Conservation (phyloP, 2,797 vertebrate species). For the Huso huso region DNA sequence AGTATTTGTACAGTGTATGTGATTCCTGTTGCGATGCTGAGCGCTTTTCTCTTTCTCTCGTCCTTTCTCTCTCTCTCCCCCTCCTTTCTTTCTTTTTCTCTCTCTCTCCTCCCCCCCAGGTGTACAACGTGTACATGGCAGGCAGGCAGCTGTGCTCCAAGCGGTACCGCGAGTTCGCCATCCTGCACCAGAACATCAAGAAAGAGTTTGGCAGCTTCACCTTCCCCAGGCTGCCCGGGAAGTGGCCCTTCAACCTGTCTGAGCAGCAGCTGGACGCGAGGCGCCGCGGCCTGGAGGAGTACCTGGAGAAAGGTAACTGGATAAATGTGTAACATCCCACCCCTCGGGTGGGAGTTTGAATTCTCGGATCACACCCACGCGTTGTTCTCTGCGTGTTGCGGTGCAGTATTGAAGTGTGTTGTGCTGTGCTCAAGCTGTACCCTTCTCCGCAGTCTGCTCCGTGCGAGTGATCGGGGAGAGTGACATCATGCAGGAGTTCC, state of each 20-base stretch:
- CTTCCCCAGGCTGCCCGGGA: constrained; percentile 87
- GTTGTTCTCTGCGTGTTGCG: no score
- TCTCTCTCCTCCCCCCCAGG: constrained; percentile 46
- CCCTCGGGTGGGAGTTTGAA: no score
- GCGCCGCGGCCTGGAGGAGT: constrained; percentile 85
- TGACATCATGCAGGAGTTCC: constrained; percentile 95
- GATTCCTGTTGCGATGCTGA: no score
- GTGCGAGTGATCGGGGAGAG: constrained; percentile 92
- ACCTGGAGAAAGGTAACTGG: constrained; percentile 60
- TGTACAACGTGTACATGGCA: constrained; percentile 93
- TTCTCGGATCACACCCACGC: no score
- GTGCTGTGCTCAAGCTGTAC: background rate
- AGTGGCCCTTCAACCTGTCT: constrained; percentile 91
- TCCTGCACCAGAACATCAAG: constrained; percentile 91
- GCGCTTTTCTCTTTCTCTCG: no score
- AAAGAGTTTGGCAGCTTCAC: constrained; percentile 85
- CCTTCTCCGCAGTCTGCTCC: constrained; percentile 71
- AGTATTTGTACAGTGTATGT: no score
- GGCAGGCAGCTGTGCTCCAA: constrained; percentile 92
- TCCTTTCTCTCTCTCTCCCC: no score
- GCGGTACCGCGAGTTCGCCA: constrained; percentile 87
- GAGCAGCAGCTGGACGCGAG: constrained; percentile 90
- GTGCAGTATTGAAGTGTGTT: background rate
- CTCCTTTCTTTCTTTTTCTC: no score
- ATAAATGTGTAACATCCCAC: no score